These are phyloP conservation scores for Gryon sp. DNA, from an alignment of 1,140 invertebrate genomes.

Conservation along the genomic window DNA sequence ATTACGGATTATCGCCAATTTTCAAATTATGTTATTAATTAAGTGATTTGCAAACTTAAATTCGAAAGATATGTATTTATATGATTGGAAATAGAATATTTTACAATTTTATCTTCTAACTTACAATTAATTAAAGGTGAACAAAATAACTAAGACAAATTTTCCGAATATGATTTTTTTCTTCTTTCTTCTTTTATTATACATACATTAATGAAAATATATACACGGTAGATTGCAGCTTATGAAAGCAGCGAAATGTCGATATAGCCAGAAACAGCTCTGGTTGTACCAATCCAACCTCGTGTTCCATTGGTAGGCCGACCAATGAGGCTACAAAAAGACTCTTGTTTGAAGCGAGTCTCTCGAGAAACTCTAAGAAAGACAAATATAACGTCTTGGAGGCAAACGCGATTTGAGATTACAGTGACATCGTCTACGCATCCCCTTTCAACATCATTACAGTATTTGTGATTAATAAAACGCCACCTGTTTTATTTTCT, in stretches of 20 bases:
- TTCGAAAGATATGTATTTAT: too few species aligned
- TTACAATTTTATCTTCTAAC: too few species aligned
- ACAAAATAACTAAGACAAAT: not conserved
- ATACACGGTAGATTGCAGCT: conserved; percentile 79
- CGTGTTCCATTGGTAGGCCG: conserved; percentile 50
- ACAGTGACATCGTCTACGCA: too few species aligned
- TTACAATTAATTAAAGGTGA: not conserved
- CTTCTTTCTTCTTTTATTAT: conserved; percentile 70
- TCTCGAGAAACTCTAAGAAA: conserved; percentile 1
- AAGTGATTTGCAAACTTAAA: too few species aligned
- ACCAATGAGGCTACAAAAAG: conserved; percentile 31
- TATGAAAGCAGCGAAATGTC: conserved; percentile 77
- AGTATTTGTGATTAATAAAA: too few species aligned
- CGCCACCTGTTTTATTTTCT: too few species aligned
- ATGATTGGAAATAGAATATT: too few species aligned
- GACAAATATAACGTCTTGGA: conserved; percentile 2
- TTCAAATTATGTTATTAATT: too few species aligned
- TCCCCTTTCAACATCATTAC: too few species aligned
- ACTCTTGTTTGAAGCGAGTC: conserved; percentile 1
- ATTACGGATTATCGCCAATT: too few species aligned
- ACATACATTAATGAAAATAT: conserved; percentile 80
- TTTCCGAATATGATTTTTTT: conserved; percentile 56
- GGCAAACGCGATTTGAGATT: too few species aligned
- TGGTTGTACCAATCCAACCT: conserved; percentile 26
- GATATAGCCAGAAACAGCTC: conserved; percentile 69